Percentiles rank a stretch among this genome's conserved stretches.
phyloP scores from a whole-genome alignment of 2,888 invertebrate species.

The Papilio elwesi region DNA sequence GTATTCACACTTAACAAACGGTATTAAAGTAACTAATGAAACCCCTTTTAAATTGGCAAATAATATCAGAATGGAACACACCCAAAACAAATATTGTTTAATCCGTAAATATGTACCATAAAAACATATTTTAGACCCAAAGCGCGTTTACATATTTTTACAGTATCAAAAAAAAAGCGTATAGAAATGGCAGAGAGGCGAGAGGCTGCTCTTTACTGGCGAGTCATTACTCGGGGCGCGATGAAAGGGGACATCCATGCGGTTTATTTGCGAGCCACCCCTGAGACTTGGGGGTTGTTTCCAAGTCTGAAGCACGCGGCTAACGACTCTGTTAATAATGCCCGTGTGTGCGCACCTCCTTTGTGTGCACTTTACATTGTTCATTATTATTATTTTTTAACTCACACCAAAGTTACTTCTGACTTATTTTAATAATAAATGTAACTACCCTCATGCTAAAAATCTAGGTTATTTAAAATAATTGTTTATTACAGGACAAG shows the following conservation, averaged over 20 bases:
- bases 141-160: slow-evolving; percentile 17
- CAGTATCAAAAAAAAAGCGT: slow-evolving; percentile 30
- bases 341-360: slow-evolving; percentile 20
- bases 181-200: slow-evolving; percentile 12
- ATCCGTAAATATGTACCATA: background rate
- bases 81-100: background rate
- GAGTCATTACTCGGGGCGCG: slow-evolving; percentile 41
- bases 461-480: no score
- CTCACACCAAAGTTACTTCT: background rate
- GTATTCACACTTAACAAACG: no score
- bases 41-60: no score
- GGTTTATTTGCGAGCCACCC: slow-evolving; percentile 41
- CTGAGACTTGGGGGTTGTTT: slow-evolving; percentile 44
- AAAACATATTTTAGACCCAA: background rate
- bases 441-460: no score
- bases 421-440: background rate
- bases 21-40: no score
- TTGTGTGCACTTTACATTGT: slow-evolving; percentile 8
- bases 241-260: slow-evolving; percentile 41
- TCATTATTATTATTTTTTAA: background rate
- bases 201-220: slow-evolving; percentile 19
- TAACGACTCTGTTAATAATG: slow-evolving; percentile 41
- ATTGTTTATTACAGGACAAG: no score
- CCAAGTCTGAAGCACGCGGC: slow-evolving; percentile 48
- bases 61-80: background rate